Conservation (phyloP, 2,113 vertebrate genomes). For the Macquaria ambigua region DNA sequence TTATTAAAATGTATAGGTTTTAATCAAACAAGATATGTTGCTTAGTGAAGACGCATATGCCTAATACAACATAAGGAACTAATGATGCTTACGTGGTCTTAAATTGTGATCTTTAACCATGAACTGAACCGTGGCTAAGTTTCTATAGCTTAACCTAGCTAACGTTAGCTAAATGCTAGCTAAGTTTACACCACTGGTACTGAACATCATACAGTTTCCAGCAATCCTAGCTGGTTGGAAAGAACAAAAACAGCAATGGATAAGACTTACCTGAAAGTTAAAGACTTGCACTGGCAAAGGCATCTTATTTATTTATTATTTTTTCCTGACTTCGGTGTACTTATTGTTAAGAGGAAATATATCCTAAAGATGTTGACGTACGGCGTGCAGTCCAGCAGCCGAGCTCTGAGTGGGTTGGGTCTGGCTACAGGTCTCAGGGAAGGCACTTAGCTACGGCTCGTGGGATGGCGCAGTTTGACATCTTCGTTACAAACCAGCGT, state of each 20-base stretch:
- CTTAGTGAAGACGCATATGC: not conserved
- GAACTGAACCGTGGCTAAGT: not conserved
- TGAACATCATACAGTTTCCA: not conserved
- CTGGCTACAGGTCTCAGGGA: not conserved
- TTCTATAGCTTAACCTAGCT: not conserved
- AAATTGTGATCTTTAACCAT: not conserved
- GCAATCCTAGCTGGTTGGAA: not conserved
- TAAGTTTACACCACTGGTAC: not conserved
- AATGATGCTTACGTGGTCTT: too few species aligned
- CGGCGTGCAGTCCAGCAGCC: constrained; percentile 3
- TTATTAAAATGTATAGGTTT: not conserved
- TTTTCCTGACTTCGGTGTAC: constrained; percentile 15
- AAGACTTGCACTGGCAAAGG: constrained; percentile 96
- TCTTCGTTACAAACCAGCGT: not conserved
- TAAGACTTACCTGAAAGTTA: constrained; percentile 91
- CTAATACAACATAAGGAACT: too few species aligned
- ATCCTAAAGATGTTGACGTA: not conserved
- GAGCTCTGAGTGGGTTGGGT: not conserved
- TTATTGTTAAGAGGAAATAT: not conserved
- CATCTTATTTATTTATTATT: constrained; percentile 91
- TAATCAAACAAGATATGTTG: not conserved
- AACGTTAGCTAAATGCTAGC: constrained; percentile 11
- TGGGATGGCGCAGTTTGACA: not conserved
- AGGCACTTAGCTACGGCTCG: not conserved
- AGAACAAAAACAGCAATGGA: not conserved